phyloP scores from a whole-genome alignment of 2,797 vertebrate genomes.

The Onychomys leucogaster region DNA sequence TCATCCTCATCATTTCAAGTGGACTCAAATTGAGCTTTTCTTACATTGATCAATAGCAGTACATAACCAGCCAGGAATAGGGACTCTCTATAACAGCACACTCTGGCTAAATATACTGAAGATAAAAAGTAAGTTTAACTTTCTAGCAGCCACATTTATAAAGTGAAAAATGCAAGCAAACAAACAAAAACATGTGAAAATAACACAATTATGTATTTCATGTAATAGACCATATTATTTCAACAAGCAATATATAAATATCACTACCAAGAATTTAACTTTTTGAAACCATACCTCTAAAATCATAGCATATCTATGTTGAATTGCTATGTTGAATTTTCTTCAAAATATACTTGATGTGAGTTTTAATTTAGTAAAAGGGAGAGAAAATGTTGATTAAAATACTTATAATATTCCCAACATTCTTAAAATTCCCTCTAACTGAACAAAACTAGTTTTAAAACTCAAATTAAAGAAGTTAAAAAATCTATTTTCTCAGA shows the following conservation, averaged over 20 bases:
- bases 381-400: neutral
- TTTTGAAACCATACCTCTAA: neutral
- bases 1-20: neutral
- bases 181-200: neutral
- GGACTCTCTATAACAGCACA: neutral
- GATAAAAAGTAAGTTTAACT: neutral
- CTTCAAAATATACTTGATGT: neutral
- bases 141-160: neutral
- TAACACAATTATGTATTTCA: neutral
- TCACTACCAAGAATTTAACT: neutral
- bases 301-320: neutral
- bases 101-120: neutral
- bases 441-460: slow-evolving; percentile 5
- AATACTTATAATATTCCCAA: neutral
- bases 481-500: neutral
- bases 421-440: neutral
- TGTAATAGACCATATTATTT: neutral
- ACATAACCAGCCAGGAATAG: fast-evolving
- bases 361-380: slow-evolving; percentile 44
- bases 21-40: neutral
- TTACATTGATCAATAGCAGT: neutral
- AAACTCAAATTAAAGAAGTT: slow-evolving; percentile 7
- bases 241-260: neutral
- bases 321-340: slow-evolving; percentile 5
- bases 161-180: neutral